A percentile compares a stretch with the other conserved stretches of the same genome.
These are phyloP conservation scores for Drosophila pectinifera DNA, from an alignment of 1,140 invertebrate genomes.

Conservation along the genomic window DNA sequence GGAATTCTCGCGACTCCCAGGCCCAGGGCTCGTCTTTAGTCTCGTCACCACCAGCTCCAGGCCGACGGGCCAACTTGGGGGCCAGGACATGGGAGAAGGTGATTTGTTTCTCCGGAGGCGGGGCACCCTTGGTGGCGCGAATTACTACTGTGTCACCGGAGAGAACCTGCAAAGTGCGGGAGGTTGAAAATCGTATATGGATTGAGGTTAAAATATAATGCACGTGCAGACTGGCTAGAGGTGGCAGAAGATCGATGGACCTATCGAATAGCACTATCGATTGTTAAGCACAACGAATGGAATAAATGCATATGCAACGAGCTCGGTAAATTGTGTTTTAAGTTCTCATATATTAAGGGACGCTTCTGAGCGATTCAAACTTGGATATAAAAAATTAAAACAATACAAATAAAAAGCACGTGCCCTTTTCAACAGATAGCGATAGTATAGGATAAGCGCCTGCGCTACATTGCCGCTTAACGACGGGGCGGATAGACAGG, in stretches of 20 bases:
- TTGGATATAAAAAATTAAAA: background rate
- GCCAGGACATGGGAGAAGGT: conserved; percentile 95
- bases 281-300: background rate
- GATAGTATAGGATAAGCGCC: background rate
- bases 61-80: conserved; percentile 94
- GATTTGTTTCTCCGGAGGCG: conserved; percentile 96
- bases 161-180: conserved; percentile 88
- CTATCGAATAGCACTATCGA: conserved; percentile 22
- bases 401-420: background rate
- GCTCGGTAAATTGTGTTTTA: background rate
- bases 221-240: conserved; percentile 22
- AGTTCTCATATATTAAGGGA: background rate
- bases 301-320: background rate
- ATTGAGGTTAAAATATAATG: conserved; percentile 67
- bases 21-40: conserved; percentile 97
- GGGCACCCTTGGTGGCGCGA: conserved; percentile 91
- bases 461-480: conserved; percentile 5
- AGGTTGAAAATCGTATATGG: conserved; percentile 2
- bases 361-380: background rate
- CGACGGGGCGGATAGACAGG: background rate
- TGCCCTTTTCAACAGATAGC: background rate
- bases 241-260: conserved; percentile 4
- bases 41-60: conserved; percentile 88
- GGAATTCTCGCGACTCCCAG: conserved; percentile 97
- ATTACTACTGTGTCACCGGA: conserved; percentile 96